Conservation (phyloP, 1,140 invertebrate species). For the Drosophila willistoni region DNA sequence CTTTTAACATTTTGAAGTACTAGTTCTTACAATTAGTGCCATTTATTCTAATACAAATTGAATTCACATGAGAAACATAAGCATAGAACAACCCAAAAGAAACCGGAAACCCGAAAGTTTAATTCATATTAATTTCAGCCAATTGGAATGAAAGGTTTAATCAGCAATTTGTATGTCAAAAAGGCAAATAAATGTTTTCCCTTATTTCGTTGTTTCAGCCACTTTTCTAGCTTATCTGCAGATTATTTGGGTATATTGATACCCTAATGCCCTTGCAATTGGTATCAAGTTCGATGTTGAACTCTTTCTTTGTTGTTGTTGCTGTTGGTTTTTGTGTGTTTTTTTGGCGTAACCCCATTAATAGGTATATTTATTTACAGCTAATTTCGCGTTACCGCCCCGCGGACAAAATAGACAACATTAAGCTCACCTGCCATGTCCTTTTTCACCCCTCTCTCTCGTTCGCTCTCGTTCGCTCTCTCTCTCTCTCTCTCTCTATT, state of each 20-base stretch:
- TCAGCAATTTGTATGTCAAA: neutral
- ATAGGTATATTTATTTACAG: conserved; percentile 67
- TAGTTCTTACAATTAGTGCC: no score
- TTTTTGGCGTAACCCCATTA: conserved; percentile 34
- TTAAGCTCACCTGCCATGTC: conserved; percentile 39
- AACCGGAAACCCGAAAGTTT: no score
- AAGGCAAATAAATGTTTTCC: neutral
- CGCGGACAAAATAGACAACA: conserved; percentile 49
- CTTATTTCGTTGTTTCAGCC: neutral
- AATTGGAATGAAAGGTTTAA: neutral
- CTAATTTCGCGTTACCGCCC: conserved; percentile 46
- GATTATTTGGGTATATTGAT: conserved; percentile 10
- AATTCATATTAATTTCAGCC: neutral
- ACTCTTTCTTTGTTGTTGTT: neutral
- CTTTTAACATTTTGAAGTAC: no score
- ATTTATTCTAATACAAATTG: no score
- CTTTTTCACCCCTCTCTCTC: neutral
- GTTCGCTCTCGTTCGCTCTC: neutral
- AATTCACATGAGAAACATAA: neutral
- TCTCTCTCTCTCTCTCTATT: conserved; percentile 13
- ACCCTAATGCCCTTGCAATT: neutral
- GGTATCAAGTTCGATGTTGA: neutral
- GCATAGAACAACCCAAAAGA: neutral
- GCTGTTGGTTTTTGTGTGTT: neutral
- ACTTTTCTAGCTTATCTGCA: neutral